These are phyloP conservation scores for Myotis davidii DNA, from an alignment of 2,113 vertebrate genomes.

Conservation along the genomic window DNA sequence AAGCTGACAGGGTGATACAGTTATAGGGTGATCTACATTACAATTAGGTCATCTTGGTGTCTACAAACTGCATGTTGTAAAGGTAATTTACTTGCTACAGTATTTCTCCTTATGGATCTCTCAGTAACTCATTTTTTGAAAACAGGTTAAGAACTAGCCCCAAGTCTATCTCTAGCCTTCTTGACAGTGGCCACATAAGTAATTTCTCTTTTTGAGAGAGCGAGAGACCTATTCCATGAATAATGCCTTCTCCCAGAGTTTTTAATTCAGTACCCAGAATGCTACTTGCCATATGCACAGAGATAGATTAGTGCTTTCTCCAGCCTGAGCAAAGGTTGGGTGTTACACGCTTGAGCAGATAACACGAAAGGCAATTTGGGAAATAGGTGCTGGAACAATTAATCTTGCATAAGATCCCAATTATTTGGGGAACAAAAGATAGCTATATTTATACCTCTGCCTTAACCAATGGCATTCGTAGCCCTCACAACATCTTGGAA, in stretches of 20 bases:
- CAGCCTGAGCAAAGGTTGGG: constrained; percentile 72
- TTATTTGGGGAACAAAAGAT: constrained; percentile 75
- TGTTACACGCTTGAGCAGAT: constrained; percentile 78
- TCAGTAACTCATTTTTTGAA: constrained; percentile 61
- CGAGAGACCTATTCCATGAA: constrained; percentile 72
- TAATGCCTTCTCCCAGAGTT: constrained; percentile 80
- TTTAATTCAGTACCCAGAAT: constrained; percentile 71
- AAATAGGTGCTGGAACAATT: constrained; percentile 73
- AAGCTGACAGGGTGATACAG: constrained; percentile 63
- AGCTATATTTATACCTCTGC: constrained; percentile 65
- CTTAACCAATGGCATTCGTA: constrained; percentile 62
- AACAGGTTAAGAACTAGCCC: constrained; percentile 68
- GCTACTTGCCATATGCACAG: constrained; percentile 76
- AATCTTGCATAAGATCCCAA: constrained; percentile 79
- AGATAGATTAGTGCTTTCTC: constrained; percentile 80
- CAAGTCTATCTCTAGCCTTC: constrained; percentile 69
- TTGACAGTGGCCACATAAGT: constrained; percentile 73
- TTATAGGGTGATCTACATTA: constrained; percentile 67
- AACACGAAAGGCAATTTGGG: constrained; percentile 82
- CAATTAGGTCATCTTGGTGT: constrained; percentile 72
- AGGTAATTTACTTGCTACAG: constrained; percentile 67
- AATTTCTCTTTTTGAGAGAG: constrained; percentile 71
- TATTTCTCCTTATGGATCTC: constrained; percentile 55
- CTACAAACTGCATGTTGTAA: constrained; percentile 53
- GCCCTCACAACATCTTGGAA: not conserved